A percentile compares a stretch with the other conserved stretches of the same genome.
phyloP scores from a whole-genome alignment of 2,113 vertebrate genomes.

The Rhizomys pruinosus region DNA sequence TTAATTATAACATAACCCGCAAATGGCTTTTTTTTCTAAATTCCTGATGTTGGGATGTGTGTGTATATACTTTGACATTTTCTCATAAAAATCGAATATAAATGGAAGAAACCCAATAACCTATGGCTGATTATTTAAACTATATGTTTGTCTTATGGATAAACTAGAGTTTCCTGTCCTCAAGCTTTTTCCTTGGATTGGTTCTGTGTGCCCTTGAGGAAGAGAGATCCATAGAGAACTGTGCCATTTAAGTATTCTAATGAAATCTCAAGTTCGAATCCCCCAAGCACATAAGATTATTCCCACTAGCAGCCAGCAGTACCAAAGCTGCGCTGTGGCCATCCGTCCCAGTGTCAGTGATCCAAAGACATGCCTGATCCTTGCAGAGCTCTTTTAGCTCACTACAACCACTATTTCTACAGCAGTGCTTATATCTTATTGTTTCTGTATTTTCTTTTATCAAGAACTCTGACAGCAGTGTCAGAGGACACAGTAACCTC shows the following conservation, averaged over 20 bases:
- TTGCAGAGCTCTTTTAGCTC: not conserved
- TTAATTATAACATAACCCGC: constrained; percentile 61
- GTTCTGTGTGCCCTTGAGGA: not conserved
- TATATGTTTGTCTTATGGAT: constrained; percentile 51
- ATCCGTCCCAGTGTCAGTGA: not conserved
- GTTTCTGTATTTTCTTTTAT: constrained; percentile 10
- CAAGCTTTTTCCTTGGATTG: constrained; percentile 28
- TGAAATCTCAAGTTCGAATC: constrained; percentile 36
- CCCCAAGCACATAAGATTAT: constrained; percentile 5
- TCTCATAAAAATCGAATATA: constrained; percentile 62
- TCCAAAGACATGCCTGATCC: not conserved
- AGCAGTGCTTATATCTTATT: not conserved
- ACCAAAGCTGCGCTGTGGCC: not conserved
- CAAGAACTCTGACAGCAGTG: not conserved
- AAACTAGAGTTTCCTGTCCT: constrained; percentile 60
- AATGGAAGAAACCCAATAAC: constrained; percentile 65
- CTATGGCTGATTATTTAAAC: constrained; percentile 58
- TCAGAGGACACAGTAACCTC: not conserved
- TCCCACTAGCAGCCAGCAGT: not conserved
- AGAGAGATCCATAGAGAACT: not conserved
- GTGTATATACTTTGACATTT: constrained; percentile 55
- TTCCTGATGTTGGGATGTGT: not conserved
- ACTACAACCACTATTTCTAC: not conserved
- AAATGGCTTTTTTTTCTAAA: constrained; percentile 64
- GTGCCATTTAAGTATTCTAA: not conserved